A percentile compares a stretch with the other conserved stretches of the same genome.
These are phyloP conservation scores for Desoria tigrina DNA, from an alignment of 2,888 invertebrate genomes.

Conservation along the genomic window DNA sequence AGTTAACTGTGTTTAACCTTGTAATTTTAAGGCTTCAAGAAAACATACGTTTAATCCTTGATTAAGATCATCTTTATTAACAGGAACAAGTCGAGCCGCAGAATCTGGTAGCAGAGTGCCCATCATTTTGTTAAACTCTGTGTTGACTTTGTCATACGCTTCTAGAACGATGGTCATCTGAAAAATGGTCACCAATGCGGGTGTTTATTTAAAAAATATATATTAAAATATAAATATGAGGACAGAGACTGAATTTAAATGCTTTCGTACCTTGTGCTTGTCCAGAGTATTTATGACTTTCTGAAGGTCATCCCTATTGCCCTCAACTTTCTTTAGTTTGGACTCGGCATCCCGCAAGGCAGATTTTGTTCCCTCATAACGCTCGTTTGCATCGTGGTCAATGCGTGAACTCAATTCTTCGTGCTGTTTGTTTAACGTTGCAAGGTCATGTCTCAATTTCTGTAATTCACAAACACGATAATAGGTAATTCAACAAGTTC, in stretches of 20 bases:
- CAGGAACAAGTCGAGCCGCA: conserved; percentile 76
- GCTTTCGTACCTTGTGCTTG: conserved; percentile 82
- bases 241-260: conserved; percentile 35
- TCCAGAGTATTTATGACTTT: conserved; percentile 84
- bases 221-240: neutral
- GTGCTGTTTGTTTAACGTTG: conserved; percentile 35
- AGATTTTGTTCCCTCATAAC: conserved; percentile 58
- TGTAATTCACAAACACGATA: conserved; percentile 15
- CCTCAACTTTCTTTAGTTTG: conserved; percentile 69
- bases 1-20: neutral
- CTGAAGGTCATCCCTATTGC: conserved; percentile 71
- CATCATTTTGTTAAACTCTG: conserved; percentile 94
- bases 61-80: conserved; percentile 62
- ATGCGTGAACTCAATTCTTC: conserved; percentile 45
- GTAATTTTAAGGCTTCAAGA: too few relatives aligned
- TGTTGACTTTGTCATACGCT: conserved; percentile 69
- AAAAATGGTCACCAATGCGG: neutral
- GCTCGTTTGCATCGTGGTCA: conserved; percentile 45
- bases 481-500: too few relatives aligned
- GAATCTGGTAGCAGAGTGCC: conserved; percentile 86
- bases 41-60: conserved; percentile 79
- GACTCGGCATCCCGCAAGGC: conserved; percentile 66
- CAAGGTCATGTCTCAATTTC: conserved; percentile 39
- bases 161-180: conserved; percentile 51
- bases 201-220: neutral